Evolutionary conservation across 2,797 vertebrate species (phyloP), one percentile per base, ranked within the genome.

Genomic region (Moxostoma hubbsi): DNA sequence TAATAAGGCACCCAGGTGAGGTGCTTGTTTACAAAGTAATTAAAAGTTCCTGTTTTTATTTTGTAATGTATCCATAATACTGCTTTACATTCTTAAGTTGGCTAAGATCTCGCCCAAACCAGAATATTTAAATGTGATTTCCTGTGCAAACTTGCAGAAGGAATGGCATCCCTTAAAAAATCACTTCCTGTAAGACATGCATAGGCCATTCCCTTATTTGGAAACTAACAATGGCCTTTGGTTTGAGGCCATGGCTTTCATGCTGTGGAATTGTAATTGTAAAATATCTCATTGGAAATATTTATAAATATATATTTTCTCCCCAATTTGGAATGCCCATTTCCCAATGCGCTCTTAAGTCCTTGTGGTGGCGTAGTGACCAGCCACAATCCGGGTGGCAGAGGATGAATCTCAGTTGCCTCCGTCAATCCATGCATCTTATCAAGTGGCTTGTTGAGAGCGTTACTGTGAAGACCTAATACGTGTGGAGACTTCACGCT

Each of bases 181-280:
- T 61, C 69, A 86, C 81, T 89, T 89, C 87, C 88, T 87, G 79
- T 86, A 81, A 64, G 82, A 70, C 77, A 85, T 66, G 83, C 55
- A 64, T 75, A 79, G 75, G 76, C 76, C 80, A 63, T 86, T 87
- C 81, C 88, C 88, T 87, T 89, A 89, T 89, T 87, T 88, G 88
- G 88, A 84, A 84, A 82, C 83, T 72, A 62, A 68, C 72, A 76
- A 51, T 77, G 53, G 53, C 53, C 74, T 72, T 61, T 84, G 74
- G 77, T 80, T 79, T 61, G n/a, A 36, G 71, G 73, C 82, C 73
- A 67, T 67, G 63, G 64, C 66, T 79, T 57, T 75, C 78, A 71
- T 62, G 15, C 65, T 55, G 62, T 62, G 73, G 16, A 80, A 80
- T 80, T n/a, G n/a, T n/a, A n/a, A n/a, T n/a, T n/a, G n/a, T 9